Conservation (phyloP, 92 coral and sea anemone species). For the Desmophyllum pertusum region DNA sequence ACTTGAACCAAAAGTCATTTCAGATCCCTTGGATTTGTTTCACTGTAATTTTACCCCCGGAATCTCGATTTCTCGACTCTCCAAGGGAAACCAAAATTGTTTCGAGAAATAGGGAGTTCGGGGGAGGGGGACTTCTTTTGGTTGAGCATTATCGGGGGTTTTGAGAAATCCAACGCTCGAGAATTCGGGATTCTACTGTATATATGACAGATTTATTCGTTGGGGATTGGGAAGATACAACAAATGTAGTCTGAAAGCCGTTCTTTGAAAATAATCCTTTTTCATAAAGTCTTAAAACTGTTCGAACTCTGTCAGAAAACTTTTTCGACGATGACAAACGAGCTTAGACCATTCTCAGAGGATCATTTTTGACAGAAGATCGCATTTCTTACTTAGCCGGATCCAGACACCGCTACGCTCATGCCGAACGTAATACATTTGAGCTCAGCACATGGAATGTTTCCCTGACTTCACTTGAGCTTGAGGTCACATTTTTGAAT, state of each 20-base stretch:
- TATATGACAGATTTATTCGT: background rate
- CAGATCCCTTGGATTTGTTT: no score
- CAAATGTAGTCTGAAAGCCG: background rate
- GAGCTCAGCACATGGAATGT: no score
- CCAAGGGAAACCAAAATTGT: no score
- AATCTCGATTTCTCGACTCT: no score
- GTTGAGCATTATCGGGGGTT: no score
- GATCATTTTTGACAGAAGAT: background rate
- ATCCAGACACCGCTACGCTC: background rate
- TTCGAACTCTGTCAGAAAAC: background rate
- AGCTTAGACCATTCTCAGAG: background rate
- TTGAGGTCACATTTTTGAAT: no score
- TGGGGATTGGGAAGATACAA: background rate
- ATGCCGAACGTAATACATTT: background rate
- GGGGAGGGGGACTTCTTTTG: no score
- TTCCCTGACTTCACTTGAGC: background rate
- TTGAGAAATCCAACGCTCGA: no score
- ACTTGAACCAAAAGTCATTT: no score
- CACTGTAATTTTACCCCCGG: no score
- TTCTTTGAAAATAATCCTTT: background rate
- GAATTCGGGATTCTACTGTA: no score
- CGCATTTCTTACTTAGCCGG: background rate
- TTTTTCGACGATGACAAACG: background rate
- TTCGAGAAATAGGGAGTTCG: no score
- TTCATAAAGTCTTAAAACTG: background rate